A percentile compares a stretch with the other conserved stretches of the same genome.
Conservation (phyloP, 2,888 invertebrate species). For the Rhimphoctona megacephalus region DNA sequence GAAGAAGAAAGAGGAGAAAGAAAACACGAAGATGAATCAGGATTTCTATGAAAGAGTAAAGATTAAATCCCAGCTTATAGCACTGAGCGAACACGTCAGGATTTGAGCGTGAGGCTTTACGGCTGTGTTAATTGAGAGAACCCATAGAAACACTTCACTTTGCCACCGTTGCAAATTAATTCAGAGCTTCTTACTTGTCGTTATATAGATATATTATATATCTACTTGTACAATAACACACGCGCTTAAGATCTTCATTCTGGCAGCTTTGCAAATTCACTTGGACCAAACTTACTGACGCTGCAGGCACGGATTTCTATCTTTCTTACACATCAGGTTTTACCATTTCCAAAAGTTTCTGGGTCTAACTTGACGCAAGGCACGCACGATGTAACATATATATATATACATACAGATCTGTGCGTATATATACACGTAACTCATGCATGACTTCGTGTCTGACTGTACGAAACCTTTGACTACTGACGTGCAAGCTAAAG, state of each 20-base stretch:
- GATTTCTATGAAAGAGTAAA: not conserved
- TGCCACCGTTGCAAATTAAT: conserved; percentile 53
- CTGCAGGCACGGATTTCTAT: not conserved
- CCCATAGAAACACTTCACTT: conserved; percentile 56
- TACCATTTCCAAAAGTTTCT: not conserved
- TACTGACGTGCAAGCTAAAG: conserved; percentile 41
- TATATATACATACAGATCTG: not conserved
- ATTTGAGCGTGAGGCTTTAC: not conserved
- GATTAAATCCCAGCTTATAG: conserved; percentile 10
- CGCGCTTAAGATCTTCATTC: conserved; percentile 11
- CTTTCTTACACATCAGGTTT: not conserved
- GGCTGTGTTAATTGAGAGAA: conserved; percentile 27
- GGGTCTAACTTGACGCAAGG: not conserved
- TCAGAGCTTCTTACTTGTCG: conserved; percentile 16
- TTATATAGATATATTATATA: not conserved
- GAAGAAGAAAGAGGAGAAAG: not conserved
- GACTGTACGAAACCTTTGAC: conserved; percentile 50
- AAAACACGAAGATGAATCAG: conserved; percentile 1
- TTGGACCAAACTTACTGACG: conserved; percentile 50
- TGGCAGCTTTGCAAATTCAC: conserved; percentile 55
- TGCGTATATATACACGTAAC: conserved; percentile 5
- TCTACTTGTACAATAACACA: conserved; percentile 13
- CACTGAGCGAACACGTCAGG: conserved; percentile 5
- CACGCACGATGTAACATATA: not conserved
- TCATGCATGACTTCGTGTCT: conserved; percentile 46